A percentile compares a stretch with the other conserved stretches of the same genome.
These are phyloP conservation scores for Chaetops frenatus DNA, from an alignment of 2,113 vertebrate genomes.

Conservation along the genomic window DNA sequence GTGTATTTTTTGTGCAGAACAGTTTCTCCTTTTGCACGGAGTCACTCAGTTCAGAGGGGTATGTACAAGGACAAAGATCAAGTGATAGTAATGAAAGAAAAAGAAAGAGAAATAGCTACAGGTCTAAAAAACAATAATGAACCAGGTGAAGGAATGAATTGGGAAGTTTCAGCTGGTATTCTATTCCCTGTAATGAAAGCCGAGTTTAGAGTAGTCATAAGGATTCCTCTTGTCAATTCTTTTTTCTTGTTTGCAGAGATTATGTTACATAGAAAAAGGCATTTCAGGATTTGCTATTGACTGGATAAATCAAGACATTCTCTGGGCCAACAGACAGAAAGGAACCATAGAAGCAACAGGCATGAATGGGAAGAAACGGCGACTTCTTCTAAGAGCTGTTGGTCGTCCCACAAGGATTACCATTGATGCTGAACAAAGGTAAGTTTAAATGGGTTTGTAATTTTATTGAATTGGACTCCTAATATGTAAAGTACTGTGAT, in stretches of 20 bases:
- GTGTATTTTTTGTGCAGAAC: neutral
- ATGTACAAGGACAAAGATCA: neutral
- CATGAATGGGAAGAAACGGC: slow-evolving; percentile 75
- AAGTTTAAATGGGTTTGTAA: slow-evolving; percentile 39
- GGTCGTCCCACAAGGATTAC: slow-evolving; percentile 73
- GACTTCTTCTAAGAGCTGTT: slow-evolving; percentile 73
- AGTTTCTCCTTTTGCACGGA: neutral
- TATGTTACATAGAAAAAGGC: slow-evolving; percentile 78
- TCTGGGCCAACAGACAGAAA: slow-evolving; percentile 81
- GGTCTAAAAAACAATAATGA: neutral
- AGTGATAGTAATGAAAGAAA: neutral
- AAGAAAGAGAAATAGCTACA: neutral
- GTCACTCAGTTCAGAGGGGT: neutral
- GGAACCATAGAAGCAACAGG: slow-evolving; percentile 82
- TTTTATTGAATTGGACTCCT: neutral
- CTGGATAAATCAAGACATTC: slow-evolving; percentile 82
- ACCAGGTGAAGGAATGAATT: neutral
- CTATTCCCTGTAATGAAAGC: neutral
- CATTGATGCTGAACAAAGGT: slow-evolving; percentile 85
- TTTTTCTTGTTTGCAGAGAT: slow-evolving; percentile 70
- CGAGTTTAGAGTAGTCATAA: neutral
- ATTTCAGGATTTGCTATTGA: slow-evolving; percentile 87
- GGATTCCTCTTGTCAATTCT: neutral
- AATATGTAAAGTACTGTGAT: neutral
- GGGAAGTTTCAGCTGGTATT: neutral